Conservation (phyloP, 2,113 vertebrate genomes). For the Cichladusa arquata region DNA sequence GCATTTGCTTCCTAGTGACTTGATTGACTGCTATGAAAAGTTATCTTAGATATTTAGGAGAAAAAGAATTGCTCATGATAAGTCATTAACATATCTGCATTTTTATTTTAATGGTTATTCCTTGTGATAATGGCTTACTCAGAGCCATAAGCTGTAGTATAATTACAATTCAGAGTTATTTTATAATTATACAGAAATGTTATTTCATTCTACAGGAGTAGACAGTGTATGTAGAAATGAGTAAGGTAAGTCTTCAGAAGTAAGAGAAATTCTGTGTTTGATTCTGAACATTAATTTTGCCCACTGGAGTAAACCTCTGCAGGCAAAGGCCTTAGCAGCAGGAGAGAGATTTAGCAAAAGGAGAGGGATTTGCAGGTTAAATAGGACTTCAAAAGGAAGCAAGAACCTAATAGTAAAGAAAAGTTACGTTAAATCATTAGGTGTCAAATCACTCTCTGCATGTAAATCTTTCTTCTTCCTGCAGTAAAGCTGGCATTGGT, state of each 20-base stretch:
- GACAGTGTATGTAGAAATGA: neutral
- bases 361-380: neutral
- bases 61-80: neutral
- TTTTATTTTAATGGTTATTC: conserved; percentile 37
- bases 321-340: neutral
- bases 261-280: neutral
- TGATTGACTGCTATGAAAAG: conserved; percentile 3
- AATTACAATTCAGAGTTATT: conserved; percentile 28
- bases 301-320: neutral
- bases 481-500: conserved; percentile 95
- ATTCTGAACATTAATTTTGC: neutral
- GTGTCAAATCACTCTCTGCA: neutral
- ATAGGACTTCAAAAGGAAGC: neutral
- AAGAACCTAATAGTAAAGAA: neutral
- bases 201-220: neutral
- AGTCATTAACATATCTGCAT: conserved; percentile 12
- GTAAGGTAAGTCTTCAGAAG: neutral
- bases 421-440: neutral
- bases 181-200: conserved; percentile 11
- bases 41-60: neutral
- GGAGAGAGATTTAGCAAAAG: no score
- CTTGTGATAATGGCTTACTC: neutral
- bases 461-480: neutral
- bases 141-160: neutral
- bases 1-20: neutral